Evolutionary conservation across 2,888 invertebrate genomes (phyloP), one percentile per base, ranked within the genome.

Genomic region (Drosophila prostipennis): DNA sequence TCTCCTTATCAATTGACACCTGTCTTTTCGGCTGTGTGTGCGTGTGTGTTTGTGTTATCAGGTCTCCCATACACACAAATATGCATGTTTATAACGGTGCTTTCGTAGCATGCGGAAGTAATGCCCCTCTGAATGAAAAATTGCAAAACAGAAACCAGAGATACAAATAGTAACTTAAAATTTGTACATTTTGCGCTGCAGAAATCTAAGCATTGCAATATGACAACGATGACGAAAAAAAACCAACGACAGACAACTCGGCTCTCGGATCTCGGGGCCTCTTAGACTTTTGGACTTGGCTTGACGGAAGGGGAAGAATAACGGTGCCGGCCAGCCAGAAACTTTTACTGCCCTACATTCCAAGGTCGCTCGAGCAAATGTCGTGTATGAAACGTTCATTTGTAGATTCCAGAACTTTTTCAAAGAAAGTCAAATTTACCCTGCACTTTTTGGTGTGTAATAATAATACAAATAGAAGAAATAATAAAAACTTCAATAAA

Each of bases 31-130:
- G 11, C 19, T 29, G 48, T 14, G 29, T 37, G n/a, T n/a, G 55
- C 42, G 39, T 53, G 23, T 79, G 69, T 69, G 67, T 75, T 70
- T 75, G 71, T 74, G 72, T 69, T 78, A 81, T 74, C 63, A 46
- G 46, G 45, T 74, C 42, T n/a, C 45, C 34, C 14, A 19, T 43
- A 45, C 48, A 34, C 26, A 11, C 11, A 32, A 26, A 32, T 3
- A 42, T 19, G 14, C 11, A 55, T 54, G 39, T 42, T 43, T 46
- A 36, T 67, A 48, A 54, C 29, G 23, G 32, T 16, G 54, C 26
- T 53, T 49, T 19, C 2, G 29, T 46, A 74, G 69, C 69, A 82
- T 81, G 82, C 88, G 88, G 86, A 85, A 81, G 69, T 46, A 14
- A 37, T 32, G 40, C 3, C 19, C 3, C 42, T 23, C 26, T 14